phyloP scores from a whole-genome alignment of 2,113 vertebrate species.

The Zeus faber region DNA sequence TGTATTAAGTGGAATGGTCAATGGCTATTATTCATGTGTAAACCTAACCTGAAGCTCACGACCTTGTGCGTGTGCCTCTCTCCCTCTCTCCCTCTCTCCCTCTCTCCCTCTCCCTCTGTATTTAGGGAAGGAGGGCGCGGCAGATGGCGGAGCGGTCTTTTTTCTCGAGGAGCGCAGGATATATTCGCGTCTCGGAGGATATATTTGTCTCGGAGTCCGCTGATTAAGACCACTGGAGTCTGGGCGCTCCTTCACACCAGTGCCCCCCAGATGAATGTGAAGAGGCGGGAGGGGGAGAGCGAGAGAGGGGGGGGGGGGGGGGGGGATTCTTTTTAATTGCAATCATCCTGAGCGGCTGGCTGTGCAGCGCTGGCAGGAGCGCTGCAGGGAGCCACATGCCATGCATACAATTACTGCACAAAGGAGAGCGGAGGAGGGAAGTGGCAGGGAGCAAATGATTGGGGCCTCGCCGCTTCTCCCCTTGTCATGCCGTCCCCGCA shows the following conservation, averaged over 20 bases:
- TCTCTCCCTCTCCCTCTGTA: too few species aligned
- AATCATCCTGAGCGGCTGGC: constrained; percentile 64
- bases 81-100: too few species aligned
- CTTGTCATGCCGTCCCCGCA: too few species aligned
- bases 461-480: background rate
- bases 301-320: constrained; percentile 23
- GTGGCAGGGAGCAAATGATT: constrained; percentile 1
- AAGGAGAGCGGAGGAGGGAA: constrained; percentile 40
- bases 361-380: constrained; percentile 43
- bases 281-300: constrained; percentile 13
- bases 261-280: constrained; percentile 29
- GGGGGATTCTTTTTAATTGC: constrained; percentile 78
- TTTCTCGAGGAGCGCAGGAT: constrained; percentile 54
- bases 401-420: constrained; percentile 68
- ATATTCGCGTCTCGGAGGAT: too few species aligned
- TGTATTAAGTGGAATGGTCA: too few species aligned
- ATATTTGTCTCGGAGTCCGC: constrained; percentile 29
- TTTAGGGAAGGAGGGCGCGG: too few species aligned
- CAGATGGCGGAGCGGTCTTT: constrained; percentile 15
- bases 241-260: constrained; percentile 46
- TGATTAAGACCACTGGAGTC: constrained; percentile 69
- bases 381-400: constrained; percentile 64
- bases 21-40: too few species aligned
- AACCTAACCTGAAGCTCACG: too few species aligned
- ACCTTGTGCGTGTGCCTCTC: too few species aligned